A percentile compares a stretch with the other conserved stretches of the same genome.
Conservation (phyloP, 2,113 vertebrate genomes). For the Notarius lentiginosus region DNA sequence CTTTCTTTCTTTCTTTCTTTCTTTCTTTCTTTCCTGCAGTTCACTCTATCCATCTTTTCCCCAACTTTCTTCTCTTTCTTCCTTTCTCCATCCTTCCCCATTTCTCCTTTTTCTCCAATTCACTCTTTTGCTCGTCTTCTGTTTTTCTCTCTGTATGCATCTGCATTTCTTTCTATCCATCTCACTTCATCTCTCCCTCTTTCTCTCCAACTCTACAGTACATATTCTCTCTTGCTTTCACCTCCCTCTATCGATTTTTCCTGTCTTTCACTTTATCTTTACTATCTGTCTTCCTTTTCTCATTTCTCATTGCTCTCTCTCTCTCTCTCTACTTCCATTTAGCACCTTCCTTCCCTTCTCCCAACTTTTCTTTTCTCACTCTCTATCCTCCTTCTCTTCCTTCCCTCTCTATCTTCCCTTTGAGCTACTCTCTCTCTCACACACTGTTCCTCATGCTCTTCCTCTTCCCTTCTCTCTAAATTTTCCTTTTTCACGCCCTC, state of each 20-base stretch:
- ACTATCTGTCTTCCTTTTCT: neutral
- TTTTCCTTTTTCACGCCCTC: neutral
- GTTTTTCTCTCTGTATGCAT: neutral
- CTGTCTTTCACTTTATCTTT: neutral
- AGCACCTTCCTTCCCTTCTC: neutral
- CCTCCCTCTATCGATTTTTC: neutral
- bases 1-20: neutral
- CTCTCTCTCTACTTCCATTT: neutral
- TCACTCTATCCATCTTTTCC: neutral
- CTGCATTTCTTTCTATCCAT: neutral
- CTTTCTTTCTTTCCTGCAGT: neutral
- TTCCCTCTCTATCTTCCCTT: neutral
- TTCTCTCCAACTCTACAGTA: neutral
- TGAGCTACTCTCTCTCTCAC: neutral
- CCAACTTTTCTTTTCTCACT: neutral
- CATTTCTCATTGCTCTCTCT: neutral
- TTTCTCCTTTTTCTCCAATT: neutral
- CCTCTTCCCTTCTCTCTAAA: neutral
- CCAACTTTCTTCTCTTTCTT: neutral
- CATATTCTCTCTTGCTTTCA: neutral
- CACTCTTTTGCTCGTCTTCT: neutral
- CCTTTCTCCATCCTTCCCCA: neutral
- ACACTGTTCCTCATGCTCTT: neutral
- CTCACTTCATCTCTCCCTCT: neutral
- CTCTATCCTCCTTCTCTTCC: neutral